phyloP scores from a whole-genome alignment of 2,113 vertebrate genomes.

The Tyto alba region DNA sequence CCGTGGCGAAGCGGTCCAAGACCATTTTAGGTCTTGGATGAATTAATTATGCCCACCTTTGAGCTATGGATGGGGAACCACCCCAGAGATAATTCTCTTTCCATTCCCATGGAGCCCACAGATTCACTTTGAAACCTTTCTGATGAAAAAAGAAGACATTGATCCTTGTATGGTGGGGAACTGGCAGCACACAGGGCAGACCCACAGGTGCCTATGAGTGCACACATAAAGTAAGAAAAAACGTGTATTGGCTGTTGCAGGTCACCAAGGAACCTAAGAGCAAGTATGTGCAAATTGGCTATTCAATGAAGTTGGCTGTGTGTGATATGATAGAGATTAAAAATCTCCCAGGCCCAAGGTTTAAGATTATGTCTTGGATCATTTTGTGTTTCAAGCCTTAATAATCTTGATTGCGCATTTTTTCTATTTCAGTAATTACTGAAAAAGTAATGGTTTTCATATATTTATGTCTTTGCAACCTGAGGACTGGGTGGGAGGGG shows the following conservation, averaged over 20 bases:
- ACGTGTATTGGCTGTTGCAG: neutral
- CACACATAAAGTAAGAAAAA: neutral
- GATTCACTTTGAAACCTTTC: neutral
- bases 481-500: neutral
- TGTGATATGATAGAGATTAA: too few relatives aligned
- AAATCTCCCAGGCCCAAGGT: fast-evolving
- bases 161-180: neutral
- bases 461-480: neutral
- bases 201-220: neutral
- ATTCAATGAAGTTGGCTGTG: neutral
- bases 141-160: fast-evolving
- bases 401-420: neutral
- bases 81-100: fast-evolving
- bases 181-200: neutral
- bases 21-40: too few relatives aligned
- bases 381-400: neutral
- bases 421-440: neutral
- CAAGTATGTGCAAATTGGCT: neutral
- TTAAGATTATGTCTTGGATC: neutral
- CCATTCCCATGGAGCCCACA: neutral
- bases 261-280: neutral
- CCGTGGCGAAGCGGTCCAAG: fast-evolving
- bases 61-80: neutral
- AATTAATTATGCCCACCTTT: neutral
- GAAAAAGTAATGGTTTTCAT: neutral